Evolutionary conservation across 2,797 vertebrate species (phyloP).

Genomic region (Tarsius wallacei): DNA sequence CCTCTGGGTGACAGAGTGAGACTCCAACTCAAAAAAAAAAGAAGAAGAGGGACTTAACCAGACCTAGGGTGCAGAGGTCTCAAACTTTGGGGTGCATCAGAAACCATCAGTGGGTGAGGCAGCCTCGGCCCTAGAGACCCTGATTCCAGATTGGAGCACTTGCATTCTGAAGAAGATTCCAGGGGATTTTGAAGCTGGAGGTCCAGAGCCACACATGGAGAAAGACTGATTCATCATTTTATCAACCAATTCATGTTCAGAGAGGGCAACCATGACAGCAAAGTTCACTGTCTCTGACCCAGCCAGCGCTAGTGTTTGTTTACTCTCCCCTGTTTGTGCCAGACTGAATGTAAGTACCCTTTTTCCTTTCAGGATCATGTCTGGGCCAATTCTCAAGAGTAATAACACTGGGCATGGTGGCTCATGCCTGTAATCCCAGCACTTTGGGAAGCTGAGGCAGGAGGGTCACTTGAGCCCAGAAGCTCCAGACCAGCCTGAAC

Average conservation of each 20-base stretch:
- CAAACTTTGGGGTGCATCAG: background rate
- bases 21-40: too few relatives aligned
- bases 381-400: too few relatives aligned
- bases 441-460: too few relatives aligned
- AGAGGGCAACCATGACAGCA: fast-evolving
- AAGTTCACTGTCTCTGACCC: fast-evolving
- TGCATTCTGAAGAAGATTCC: background rate
- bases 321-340: background rate
- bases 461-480: too few relatives aligned
- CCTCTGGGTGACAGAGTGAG: too few relatives aligned
- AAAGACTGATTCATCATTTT: too few relatives aligned
- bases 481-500: too few relatives aligned
- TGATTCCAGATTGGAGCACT: background rate
- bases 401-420: too few relatives aligned
- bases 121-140: background rate
- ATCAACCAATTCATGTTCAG: background rate
- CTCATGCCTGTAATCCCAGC: too few relatives aligned
- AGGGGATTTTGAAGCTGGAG: too few relatives aligned
- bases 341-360: background rate
- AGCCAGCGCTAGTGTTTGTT: too few relatives aligned
- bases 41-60: too few relatives aligned
- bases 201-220: fast-evolving
- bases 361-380: background rate
- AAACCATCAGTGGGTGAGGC: background rate
- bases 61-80: background rate